Base-by-base conservation (phyloP, 2,888 invertebrate species). In the Lasioglossum pauxillum region DNA sequence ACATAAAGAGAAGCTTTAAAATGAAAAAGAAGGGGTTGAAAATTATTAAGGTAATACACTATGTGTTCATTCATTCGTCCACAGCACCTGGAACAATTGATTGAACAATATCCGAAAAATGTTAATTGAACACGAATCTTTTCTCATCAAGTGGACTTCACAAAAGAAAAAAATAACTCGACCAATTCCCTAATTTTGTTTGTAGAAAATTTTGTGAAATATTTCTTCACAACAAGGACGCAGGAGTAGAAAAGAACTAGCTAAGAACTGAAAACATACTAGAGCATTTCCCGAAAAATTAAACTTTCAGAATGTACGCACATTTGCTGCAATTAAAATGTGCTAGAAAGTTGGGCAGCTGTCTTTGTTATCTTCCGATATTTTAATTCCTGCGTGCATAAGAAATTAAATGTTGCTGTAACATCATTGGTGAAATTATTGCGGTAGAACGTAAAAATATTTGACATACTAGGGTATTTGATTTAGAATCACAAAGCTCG, bases 11-110 rank as follows among this genome's bases (percentile, higher is more conserved):
- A 75, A 85, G 77, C 71, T 69, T 83, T 86, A 81, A 80, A 87
- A 80, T 82, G 72, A 75, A 60, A 82, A 60, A 67, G 60, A 67
- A 75, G 41, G 41, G 79, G 76, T 84, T 79, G 75, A 78, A 44
- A 82, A 80, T 85, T 76, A 83, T 78, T 35, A 78, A 87, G 78
- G 80, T 83, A 85, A 74, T 80, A 82, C 64, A 78, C 69, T 85
- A 82, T 83, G 82, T 85, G 75, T 84, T 82, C 84, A 87, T 84
- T 87, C 86, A 88, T 88, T 85, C 85, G 76, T 82, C 83, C 81
- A 82, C 83, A 85, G 81, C 88, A 85, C 83, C 88, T 88, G 88
- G 88, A 88, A 88, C 85, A 88, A 83, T 88, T 77, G 83, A 83
- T 82, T 74, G 75, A 88, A 85, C 74, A 44, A 86, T 80, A 69